These are phyloP conservation scores for Macquaria australasica DNA, from an alignment of 2,113 vertebrate species.

Conservation along the genomic window DNA sequence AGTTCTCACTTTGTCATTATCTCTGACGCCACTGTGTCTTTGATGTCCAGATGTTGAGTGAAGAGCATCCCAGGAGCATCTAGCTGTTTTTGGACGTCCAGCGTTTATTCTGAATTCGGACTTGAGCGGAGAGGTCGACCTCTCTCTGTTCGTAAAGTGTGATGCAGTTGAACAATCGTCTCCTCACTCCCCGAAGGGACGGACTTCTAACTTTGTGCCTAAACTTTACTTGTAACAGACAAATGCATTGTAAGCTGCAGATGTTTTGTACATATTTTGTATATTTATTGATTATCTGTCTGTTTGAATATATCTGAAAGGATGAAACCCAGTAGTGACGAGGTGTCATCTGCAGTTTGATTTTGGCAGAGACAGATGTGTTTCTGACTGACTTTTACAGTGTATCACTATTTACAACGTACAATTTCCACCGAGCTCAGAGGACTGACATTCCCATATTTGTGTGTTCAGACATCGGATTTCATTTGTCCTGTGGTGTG, in stretches of 20 bases:
- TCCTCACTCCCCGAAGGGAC: conserved; percentile 86
- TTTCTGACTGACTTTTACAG: conserved; percentile 53
- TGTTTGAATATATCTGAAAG: conserved; percentile 58
- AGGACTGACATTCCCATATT: conserved; percentile 56
- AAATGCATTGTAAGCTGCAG: conserved; percentile 94
- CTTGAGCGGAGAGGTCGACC: conserved; percentile 78
- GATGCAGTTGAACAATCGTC: conserved; percentile 93
- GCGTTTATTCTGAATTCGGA: conserved; percentile 53
- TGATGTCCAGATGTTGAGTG: conserved; percentile 48
- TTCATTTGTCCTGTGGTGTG: conserved; percentile 50
- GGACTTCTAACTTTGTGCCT: conserved; percentile 96
- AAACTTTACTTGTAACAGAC: conserved; percentile 89
- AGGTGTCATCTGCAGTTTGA: conserved; percentile 55
- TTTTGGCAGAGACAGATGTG: conserved; percentile 29
- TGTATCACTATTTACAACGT: conserved; percentile 46
- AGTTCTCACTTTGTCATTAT: not conserved
- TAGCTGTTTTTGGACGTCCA: conserved; percentile 48
- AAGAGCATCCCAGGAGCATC: conserved; percentile 32
- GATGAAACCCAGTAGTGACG: conserved; percentile 37
- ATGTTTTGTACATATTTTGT: conserved; percentile 82
- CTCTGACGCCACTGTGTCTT: conserved; percentile 31
- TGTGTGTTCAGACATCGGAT: conserved; percentile 59
- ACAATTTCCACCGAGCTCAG: conserved; percentile 51
- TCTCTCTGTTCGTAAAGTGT: conserved; percentile 79
- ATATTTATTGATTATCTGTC: conserved; percentile 74